Percentiles rank a stretch among this genome's conserved stretches.
phyloP scores from a whole-genome alignment of 2,113 vertebrate species.

The Nyctereutes procyonoides region DNA sequence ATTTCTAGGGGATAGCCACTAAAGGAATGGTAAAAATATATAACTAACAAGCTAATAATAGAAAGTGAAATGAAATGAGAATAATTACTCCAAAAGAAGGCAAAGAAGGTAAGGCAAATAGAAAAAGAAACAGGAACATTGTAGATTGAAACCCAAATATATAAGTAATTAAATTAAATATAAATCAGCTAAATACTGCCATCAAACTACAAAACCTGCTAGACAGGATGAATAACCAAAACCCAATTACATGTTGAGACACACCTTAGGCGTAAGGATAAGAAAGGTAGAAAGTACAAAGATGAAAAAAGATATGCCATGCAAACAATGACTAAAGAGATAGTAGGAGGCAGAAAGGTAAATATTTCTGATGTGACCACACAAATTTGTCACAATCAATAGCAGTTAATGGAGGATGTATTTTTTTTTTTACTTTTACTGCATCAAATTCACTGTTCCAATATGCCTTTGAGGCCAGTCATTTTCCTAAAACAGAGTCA shows the following conservation, averaged over 20 bases:
- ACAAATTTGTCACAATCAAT: neutral
- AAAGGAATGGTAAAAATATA: neutral
- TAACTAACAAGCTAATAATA: neutral
- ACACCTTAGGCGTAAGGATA: neutral
- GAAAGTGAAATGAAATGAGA: neutral
- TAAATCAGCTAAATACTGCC: neutral
- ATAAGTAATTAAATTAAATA: constrained; percentile 5
- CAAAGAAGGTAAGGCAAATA: neutral
- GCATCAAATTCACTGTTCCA: neutral
- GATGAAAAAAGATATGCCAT: neutral
- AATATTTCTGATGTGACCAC: constrained; percentile 48
- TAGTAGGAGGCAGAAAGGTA: constrained; percentile 9
- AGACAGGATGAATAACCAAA: neutral
- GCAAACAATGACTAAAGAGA: neutral
- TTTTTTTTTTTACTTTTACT: constrained; percentile 45
- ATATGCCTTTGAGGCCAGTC: neutral
- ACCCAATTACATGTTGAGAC: neutral
- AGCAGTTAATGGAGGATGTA: neutral
- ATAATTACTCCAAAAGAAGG: neutral
- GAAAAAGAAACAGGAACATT: constrained; percentile 14
- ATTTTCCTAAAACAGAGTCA: neutral
- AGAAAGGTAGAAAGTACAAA: neutral
- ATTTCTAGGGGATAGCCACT: neutral
- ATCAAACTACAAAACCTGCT: constrained; percentile 24
- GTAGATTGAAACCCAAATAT: constrained; percentile 11